A percentile compares a stretch with the other conserved stretches of the same genome.
Conservation (phyloP, 2,888 invertebrate genomes). For the Hedychridium roseum region DNA sequence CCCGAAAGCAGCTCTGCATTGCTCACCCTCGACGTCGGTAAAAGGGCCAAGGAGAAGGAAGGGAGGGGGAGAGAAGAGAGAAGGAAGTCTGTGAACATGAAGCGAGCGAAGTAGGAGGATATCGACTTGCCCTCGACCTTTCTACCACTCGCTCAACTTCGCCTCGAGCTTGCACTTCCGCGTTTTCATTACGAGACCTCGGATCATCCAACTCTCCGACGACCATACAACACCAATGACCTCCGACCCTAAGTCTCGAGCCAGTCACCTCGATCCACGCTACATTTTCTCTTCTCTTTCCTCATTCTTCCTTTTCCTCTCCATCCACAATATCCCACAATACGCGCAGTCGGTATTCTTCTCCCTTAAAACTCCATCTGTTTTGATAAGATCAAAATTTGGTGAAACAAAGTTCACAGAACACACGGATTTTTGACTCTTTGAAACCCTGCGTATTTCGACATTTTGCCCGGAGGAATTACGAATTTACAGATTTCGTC, state of each 20-base stretch:
- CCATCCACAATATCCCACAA: too few relatives aligned
- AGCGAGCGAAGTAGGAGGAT: background rate
- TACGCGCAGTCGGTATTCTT: background rate
- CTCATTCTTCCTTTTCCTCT: background rate
- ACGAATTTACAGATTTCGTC: too few relatives aligned
- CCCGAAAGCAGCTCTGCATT: too few relatives aligned
- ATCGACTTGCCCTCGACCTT: conserved; percentile 49
- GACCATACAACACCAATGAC: conserved; percentile 25
- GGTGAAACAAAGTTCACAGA: too few relatives aligned
- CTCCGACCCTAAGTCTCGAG: conserved; percentile 14
- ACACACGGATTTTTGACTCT: too few relatives aligned
- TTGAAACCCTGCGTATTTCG: too few relatives aligned
- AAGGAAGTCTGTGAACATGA: background rate
- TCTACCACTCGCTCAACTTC: conserved; percentile 28
- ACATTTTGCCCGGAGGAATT: too few relatives aligned
- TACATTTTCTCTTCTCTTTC: conserved; percentile 16
- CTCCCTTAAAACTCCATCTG: background rate
- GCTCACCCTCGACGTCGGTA: background rate
- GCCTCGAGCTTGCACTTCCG: conserved; percentile 27
- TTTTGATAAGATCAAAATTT: background rate
- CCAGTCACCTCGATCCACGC: conserved; percentile 15
- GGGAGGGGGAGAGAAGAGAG: background rate
- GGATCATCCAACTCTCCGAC: conserved; percentile 24
- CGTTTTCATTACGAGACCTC: conserved; percentile 24
- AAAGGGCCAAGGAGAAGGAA: background rate